Conservation (phyloP, 2,888 invertebrate genomes). For the Euclidia mi region DNA sequence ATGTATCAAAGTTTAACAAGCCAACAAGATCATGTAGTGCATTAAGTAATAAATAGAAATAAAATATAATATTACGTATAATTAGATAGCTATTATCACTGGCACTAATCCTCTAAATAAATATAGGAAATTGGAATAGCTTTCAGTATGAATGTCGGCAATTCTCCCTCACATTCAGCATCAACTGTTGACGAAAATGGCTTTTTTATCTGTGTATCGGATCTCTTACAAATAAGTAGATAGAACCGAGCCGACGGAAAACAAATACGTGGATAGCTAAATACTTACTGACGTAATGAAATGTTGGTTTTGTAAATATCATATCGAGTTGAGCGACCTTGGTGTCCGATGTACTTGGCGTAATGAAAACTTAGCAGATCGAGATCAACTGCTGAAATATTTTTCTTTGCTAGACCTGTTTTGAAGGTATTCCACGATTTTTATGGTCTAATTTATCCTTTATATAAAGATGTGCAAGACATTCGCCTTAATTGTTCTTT, state of each 20-base stretch:
- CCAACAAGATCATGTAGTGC: no score
- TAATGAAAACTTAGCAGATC: constrained; percentile 35
- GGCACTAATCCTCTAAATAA: constrained; percentile 6
- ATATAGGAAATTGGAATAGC: constrained; percentile 14
- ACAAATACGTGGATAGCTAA: constrained; percentile 8
- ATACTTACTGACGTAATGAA: constrained; percentile 7
- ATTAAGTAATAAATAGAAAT: no score
- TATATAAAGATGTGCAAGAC: background rate
- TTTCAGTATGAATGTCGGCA: constrained; percentile 8
- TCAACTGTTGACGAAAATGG: constrained; percentile 17
- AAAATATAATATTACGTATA: no score
- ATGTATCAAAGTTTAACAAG: no score
- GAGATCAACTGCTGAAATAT: constrained; percentile 36
- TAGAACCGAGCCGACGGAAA: constrained; percentile 6
- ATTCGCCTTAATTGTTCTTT: no score
- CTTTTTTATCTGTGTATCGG: constrained; percentile 21
- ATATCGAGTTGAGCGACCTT: constrained; percentile 23
- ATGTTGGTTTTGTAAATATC: constrained; percentile 27
- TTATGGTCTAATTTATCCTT: background rate
- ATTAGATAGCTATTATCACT: background rate
- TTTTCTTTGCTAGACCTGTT: constrained; percentile 12
- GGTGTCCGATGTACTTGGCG: constrained; percentile 14
- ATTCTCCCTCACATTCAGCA: constrained; percentile 12
- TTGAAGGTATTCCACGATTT: background rate
- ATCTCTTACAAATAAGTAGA: constrained; percentile 19